These are phyloP conservation scores for Pangasius larnaudii DNA, from an alignment of 2,797 vertebrate genomes.

Conservation along the genomic window DNA sequence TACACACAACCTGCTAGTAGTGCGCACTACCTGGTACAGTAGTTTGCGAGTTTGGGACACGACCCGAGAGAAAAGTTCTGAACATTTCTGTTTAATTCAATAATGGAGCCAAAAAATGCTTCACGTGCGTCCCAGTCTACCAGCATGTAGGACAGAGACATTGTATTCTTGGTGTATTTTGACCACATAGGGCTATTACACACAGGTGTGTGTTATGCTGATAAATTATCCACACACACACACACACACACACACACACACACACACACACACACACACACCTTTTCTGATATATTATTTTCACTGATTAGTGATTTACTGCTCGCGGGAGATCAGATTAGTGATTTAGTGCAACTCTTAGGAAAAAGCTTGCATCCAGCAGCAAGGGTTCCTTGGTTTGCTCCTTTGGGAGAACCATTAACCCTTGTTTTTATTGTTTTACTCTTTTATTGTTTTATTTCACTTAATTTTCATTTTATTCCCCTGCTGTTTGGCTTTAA, in stretches of 20 bases:
- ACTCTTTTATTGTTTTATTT: background rate
- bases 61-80: slow-evolving; percentile 30
- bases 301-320: background rate
- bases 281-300: background rate
- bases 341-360: background rate
- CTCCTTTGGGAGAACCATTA: background rate
- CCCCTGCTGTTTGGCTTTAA: background rate
- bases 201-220: background rate
- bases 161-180: background rate
- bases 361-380: background rate
- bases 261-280: background rate
- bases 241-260: background rate
- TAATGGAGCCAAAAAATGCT: background rate
- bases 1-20: background rate
- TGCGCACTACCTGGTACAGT: background rate
- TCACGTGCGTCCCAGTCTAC: background rate
- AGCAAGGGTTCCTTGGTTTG: background rate
- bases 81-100: slow-evolving; percentile 19
- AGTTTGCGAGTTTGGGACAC: slow-evolving; percentile 8
- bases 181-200: background rate
- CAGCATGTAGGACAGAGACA: background rate
- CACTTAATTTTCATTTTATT: background rate
- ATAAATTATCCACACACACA: background rate
- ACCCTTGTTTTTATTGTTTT: background rate
- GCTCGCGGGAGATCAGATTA: too few species aligned